phyloP scores from a whole-genome alignment of 2,113 vertebrate species.

The Piliocolobus tephrosceles region DNA sequence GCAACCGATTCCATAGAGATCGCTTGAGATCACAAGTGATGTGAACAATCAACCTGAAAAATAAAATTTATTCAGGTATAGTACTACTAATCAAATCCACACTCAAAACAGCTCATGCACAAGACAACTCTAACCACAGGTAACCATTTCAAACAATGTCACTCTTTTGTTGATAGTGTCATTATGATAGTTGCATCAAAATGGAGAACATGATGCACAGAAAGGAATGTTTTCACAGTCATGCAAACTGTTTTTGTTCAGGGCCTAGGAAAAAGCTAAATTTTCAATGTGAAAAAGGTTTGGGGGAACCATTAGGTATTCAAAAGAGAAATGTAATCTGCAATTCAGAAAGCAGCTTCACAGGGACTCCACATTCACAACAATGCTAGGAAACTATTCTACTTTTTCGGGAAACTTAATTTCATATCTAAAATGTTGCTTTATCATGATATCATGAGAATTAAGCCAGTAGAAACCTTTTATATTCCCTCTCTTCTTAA shows the following conservation, averaged over 20 bases:
- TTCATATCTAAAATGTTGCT: neutral
- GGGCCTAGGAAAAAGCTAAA: neutral
- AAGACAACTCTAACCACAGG: neutral
- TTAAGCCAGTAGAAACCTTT: neutral
- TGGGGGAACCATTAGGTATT: neutral
- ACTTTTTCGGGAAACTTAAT: neutral
- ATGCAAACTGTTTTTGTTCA: neutral
- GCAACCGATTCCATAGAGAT: constrained; percentile 43
- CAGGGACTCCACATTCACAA: neutral
- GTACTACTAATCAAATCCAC: neutral
- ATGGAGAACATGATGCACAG: neutral
- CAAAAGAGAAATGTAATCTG: neutral
- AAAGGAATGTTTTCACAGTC: neutral
- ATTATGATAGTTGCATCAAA: neutral
- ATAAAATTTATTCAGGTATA: constrained; percentile 17
- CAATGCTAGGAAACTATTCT: neutral
- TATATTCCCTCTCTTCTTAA: neutral
- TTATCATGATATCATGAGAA: neutral
- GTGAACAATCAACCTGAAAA: constrained; percentile 33
- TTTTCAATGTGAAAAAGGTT: neutral
- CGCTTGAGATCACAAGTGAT: constrained; percentile 10
- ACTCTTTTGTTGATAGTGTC: neutral
- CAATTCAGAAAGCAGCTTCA: neutral
- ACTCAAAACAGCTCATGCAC: neutral
- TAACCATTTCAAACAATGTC: neutral